Conservation (phyloP, 2,797 vertebrate species). For the Gambusia yucatana region DNA sequence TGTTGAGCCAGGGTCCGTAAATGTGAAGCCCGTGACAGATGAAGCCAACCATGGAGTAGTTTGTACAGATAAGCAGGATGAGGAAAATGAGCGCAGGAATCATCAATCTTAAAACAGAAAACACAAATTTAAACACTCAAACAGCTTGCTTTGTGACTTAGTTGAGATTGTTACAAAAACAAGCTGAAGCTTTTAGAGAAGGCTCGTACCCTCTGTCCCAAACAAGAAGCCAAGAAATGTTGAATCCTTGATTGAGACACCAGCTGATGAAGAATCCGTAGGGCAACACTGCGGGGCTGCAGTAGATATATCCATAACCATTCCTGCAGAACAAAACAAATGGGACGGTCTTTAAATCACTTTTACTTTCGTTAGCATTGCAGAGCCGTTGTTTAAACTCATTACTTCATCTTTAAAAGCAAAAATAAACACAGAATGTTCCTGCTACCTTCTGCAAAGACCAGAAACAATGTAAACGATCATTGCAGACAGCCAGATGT, state of each 20-base stretch:
- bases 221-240: constrained; percentile 74
- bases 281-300: constrained; percentile 73
- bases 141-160: background rate
- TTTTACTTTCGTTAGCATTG: background rate
- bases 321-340: constrained; percentile 59
- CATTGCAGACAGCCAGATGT: constrained; percentile 70
- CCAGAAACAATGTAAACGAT: constrained; percentile 64
- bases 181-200: background rate
- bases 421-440: background rate
- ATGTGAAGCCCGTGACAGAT: constrained; percentile 75
- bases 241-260: constrained; percentile 75
- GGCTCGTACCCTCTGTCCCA: constrained; percentile 74
- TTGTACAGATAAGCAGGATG: constrained; percentile 77
- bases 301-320: constrained; percentile 76
- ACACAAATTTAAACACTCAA: background rate
- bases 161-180: background rate
- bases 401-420: background rate
- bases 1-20: constrained; percentile 81
- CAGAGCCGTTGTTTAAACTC: background rate
- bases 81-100: constrained; percentile 82
- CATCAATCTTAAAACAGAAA: constrained; percentile 73
- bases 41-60: constrained; percentile 75
- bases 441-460: constrained; percentile 70
- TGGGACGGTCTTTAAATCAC: background rate
- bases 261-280: constrained; percentile 79